Percentiles rank a stretch among this genome's conserved stretches.
Evolutionary conservation across 35 echinoderm and acorn worm genomes (phyloP).

Genomic region (Patiria miniata): DNA sequence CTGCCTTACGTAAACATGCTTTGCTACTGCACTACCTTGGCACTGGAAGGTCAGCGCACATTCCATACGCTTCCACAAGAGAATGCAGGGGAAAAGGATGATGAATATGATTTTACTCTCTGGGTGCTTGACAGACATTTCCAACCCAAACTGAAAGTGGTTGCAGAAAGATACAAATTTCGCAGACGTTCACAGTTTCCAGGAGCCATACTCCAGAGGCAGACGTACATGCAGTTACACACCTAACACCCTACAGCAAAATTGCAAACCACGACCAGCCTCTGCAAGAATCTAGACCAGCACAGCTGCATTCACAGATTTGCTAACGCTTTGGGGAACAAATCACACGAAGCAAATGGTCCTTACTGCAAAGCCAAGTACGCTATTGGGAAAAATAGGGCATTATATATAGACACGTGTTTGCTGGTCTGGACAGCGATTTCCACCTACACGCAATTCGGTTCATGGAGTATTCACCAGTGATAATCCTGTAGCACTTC

Average conservation of each 20-base stretch:
- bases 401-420: conserved; percentile 53
- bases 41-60: too few species aligned
- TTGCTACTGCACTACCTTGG: too few species aligned
- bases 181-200: too few species aligned
- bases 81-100: too few species aligned
- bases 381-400: conserved; percentile 44
- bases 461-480: not conserved
- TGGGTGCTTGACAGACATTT: not conserved
- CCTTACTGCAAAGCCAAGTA: conserved; percentile 26
- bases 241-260: conserved; percentile 10
- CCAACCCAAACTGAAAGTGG: conserved; percentile 6
- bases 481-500: too few species aligned
- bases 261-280: not conserved
- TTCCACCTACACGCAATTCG: not conserved
- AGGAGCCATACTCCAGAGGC: too few species aligned
- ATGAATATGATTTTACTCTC: not conserved
- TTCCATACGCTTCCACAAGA: too few species aligned
- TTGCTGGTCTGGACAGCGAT: conserved; percentile 26
- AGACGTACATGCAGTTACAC: not conserved
- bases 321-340: conserved; percentile 30
- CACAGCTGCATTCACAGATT: not conserved
- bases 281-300: not conserved
- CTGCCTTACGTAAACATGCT: too few species aligned
- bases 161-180: too few species aligned
- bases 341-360: too few species aligned